A percentile compares a stretch with the other conserved stretches of the same genome.
phyloP scores from a whole-genome alignment of 2,797 vertebrate species.

The Ptychobarbus kaznakovi region DNA sequence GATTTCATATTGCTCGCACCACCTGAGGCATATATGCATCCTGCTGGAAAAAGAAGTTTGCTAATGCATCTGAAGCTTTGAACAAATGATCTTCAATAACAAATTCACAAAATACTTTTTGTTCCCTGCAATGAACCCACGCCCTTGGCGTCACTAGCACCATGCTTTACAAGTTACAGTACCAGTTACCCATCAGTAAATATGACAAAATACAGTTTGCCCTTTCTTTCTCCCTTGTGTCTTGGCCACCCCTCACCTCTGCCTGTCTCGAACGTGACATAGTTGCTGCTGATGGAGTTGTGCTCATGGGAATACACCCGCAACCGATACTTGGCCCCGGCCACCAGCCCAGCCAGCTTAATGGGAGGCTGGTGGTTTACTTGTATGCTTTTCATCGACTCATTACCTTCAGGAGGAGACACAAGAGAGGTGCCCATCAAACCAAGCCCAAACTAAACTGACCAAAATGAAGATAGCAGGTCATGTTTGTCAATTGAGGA shows the following conservation, averaged over 20 bases:
- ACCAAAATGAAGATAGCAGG: conserved; percentile 51
- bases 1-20: conserved; percentile 31
- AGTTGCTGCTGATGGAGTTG: conserved; percentile 87
- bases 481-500: conserved; percentile 66
- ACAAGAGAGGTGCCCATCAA: conserved; percentile 91
- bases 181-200: neutral
- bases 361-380: conserved; percentile 85
- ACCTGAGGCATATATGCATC: conserved; percentile 34
- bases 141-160: neutral
- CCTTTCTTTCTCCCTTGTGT: conserved; percentile 19
- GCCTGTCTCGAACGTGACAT: conserved; percentile 93
- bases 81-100: conserved; percentile 1
- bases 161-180: neutral
- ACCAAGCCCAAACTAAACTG: conserved; percentile 54
- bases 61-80: conserved; percentile 16
- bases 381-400: conserved; percentile 83
- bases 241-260: conserved; percentile 87
- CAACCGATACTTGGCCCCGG: conserved; percentile 91
- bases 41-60: conserved; percentile 23
- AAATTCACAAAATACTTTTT: neutral
- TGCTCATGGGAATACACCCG: conserved; percentile 93
- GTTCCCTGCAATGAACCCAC: neutral
- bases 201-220: neutral
- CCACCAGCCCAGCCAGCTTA: conserved; percentile 89
- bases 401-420: conserved; percentile 89